These are phyloP conservation scores for Perizoma affinitatum DNA, from an alignment of 2,888 invertebrate genomes.

Conservation along the genomic window DNA sequence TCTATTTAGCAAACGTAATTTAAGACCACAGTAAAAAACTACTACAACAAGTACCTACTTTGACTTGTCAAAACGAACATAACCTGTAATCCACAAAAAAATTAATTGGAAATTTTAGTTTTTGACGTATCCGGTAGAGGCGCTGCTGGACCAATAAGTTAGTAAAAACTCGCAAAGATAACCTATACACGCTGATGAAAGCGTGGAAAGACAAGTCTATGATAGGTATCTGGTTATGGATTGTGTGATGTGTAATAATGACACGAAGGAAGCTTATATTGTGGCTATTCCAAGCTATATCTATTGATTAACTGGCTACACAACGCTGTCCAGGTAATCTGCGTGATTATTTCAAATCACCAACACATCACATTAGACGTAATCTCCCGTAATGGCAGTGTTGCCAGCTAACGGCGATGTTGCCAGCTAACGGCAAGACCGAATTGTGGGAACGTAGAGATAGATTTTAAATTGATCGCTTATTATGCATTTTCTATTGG, in stretches of 20 bases:
- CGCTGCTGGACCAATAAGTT: too few species aligned
- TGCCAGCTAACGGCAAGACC: slow-evolving; percentile 58
- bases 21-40: not conserved
- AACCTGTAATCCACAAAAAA: too few species aligned
- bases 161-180: too few species aligned
- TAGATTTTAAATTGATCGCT: slow-evolving; percentile 42
- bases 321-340: slow-evolving; percentile 62
- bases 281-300: not conserved
- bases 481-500: slow-evolving; percentile 24
- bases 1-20: slow-evolving; percentile 25
- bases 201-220: too few species aligned
- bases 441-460: slow-evolving; percentile 53
- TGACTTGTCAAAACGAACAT: too few species aligned
- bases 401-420: slow-evolving; percentile 61
- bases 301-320: slow-evolving; percentile 71
- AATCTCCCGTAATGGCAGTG: slow-evolving; percentile 75
- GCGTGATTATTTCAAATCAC: slow-evolving; percentile 82
- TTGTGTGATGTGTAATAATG: not conserved
- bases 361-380: slow-evolving; percentile 78
- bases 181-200: too few species aligned
- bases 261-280: not conserved
- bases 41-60: too few species aligned
- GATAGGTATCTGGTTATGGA: not conserved
- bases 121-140: too few species aligned
- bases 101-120: too few species aligned